A percentile compares a stretch with the other conserved stretches of the same genome.
These are phyloP conservation scores for Melanerpes formicivorus DNA, from an alignment of 2,113 vertebrate genomes.

Conservation along the genomic window DNA sequence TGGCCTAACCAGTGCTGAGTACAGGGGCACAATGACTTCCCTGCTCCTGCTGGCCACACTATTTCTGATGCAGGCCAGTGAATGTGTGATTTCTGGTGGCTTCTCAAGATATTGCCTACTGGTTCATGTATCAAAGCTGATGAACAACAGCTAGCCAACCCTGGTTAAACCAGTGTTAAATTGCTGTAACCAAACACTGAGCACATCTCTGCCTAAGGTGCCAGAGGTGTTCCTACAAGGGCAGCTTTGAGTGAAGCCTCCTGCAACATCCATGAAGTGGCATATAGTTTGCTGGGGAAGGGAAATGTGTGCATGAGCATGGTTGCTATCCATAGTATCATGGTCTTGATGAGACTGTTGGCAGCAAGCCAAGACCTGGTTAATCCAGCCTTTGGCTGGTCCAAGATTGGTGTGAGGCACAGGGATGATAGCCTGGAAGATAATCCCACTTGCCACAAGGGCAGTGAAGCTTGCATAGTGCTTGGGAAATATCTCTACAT, in stretches of 20 bases:
- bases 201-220: background rate
- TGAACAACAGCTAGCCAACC: fast-evolving
- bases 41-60: no score
- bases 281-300: background rate
- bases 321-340: background rate
- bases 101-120: background rate
- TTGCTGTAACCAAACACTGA: background rate
- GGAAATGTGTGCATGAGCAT: fast-evolving
- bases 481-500: background rate
- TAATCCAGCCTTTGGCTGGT: background rate
- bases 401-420: background rate
- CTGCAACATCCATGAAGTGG: background rate
- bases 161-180: background rate
- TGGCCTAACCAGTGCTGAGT: no score
- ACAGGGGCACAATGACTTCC: no score
- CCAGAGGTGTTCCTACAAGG: background rate
- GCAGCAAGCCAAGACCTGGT: background rate
- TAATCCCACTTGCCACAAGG: background rate
- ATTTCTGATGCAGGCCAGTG: background rate
- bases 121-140: fast-evolving
- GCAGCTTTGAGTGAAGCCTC: background rate
- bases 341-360: fast-evolving
- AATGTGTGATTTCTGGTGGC: background rate
- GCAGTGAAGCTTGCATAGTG: fast-evolving
- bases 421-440: background rate